A percentile compares a stretch with the other conserved stretches of the same genome.
Evolutionary conservation across 2,113 vertebrate species (phyloP).

Genomic region (Sebastes fasciatus): DNA sequence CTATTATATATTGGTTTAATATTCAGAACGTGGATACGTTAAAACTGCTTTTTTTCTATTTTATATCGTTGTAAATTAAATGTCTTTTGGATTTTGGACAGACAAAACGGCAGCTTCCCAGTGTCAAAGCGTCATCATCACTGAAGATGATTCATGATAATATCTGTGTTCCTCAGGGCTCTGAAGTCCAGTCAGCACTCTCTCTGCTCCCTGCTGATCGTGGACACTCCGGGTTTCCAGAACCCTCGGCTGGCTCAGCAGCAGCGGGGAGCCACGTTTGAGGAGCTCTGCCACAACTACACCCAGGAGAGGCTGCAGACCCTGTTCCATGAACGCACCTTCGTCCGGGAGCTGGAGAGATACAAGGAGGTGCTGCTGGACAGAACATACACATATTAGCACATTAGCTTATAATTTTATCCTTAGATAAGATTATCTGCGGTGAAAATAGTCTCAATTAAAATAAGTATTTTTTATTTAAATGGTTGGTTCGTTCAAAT

Average conservation of each 20-base stretch:
- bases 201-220: slow-evolving; percentile 93
- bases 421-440: neutral
- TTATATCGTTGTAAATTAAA: neutral
- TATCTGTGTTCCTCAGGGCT: slow-evolving; percentile 82
- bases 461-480: neutral
- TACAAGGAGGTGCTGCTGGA: slow-evolving; percentile 93
- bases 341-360: slow-evolving; percentile 91
- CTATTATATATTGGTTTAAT: neutral
- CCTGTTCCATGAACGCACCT: slow-evolving; percentile 94
- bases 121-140: neutral
- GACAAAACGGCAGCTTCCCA: neutral
- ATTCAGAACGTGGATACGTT: neutral
- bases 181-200: slow-evolving; percentile 98
- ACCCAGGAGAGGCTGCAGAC: slow-evolving; percentile 95
- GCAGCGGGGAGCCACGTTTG: slow-evolving; percentile 91
- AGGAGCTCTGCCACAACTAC: slow-evolving; percentile 99
- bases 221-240: slow-evolving; percentile 97
- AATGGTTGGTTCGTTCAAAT: neutral
- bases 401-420: neutral
- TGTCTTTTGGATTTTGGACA: neutral
- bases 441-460: neutral
- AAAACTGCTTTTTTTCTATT: neutral
- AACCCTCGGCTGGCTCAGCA: slow-evolving; percentile 90
- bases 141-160: neutral
- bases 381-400: slow-evolving; percentile 2